These are phyloP conservation scores for Orchesella flavescens DNA, from an alignment of 2,888 invertebrate genomes.

Conservation along the genomic window DNA sequence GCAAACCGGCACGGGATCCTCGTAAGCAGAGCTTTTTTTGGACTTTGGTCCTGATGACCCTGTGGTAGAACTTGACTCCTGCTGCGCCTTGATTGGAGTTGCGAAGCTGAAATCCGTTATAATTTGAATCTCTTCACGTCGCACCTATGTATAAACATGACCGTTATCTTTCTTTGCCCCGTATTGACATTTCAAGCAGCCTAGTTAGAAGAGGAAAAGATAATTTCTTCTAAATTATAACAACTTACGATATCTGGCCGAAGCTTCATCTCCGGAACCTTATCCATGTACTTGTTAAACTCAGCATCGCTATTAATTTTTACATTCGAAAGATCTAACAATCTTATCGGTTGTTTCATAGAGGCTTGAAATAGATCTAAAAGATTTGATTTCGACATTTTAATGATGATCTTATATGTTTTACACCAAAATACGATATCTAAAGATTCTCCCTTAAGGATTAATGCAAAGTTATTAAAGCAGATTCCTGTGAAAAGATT, in stretches of 20 bases:
- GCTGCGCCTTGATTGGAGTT: not conserved
- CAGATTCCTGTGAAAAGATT: too few species aligned
- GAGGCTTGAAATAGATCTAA: constrained; percentile 38
- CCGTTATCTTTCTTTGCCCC: not conserved
- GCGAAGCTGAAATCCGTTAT: constrained; percentile 39
- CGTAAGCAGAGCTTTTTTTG: constrained; percentile 76
- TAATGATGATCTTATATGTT: not conserved
- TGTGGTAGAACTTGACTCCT: not conserved
- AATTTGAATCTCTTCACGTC: constrained; percentile 31
- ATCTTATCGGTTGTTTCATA: constrained; percentile 83
- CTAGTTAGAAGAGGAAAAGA: too few species aligned
- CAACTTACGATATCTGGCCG: constrained; percentile 84
- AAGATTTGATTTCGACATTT: constrained; percentile 46
- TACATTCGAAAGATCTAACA: constrained; percentile 87
- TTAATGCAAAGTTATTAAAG: too few species aligned
- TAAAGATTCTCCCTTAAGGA: too few species aligned
- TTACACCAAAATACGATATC: not conserved
- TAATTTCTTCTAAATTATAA: not conserved
- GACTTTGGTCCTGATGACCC: not conserved
- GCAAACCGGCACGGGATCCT: constrained; percentile 87
- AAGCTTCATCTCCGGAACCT: constrained; percentile 92
- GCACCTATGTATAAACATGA: constrained; percentile 18
- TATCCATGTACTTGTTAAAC: constrained; percentile 85
- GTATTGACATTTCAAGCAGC: too few species aligned
- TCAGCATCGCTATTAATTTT: constrained; percentile 86